A percentile compares a stretch with the other conserved stretches of the same genome.
Evolutionary conservation across 2,797 vertebrate genomes (phyloP).

Genomic region (Geotrypetes seraphini): DNA sequence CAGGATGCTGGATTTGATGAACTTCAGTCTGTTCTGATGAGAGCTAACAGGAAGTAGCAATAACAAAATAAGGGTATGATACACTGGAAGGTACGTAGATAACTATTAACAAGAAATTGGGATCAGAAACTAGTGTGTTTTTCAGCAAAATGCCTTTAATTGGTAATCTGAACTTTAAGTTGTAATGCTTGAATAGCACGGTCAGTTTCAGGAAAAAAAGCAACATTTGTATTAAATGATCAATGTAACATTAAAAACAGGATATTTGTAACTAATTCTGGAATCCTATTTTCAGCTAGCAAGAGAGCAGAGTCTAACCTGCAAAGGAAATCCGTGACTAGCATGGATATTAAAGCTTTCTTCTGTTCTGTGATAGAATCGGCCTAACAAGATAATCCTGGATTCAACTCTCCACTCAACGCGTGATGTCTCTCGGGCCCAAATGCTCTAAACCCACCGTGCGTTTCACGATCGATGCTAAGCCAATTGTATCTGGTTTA

Average conservation of each 20-base stretch:
- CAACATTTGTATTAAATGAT: slow-evolving; percentile 33
- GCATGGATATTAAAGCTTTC: neutral
- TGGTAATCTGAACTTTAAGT: slow-evolving; percentile 46
- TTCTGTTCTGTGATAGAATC: neutral
- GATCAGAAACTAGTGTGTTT: slow-evolving; percentile 18
- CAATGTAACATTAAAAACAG: slow-evolving; percentile 18
- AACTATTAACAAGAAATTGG: slow-evolving; percentile 22
- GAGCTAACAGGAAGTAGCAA: no score
- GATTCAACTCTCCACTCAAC: neutral
- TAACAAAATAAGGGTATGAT: neutral
- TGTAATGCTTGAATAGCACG: slow-evolving; percentile 30
- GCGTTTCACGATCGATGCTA: no score
- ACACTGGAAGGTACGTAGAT: neutral
- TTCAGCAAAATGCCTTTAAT: slow-evolving; percentile 39
- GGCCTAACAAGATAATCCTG: neutral
- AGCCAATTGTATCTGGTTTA: no score
- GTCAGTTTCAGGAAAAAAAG: slow-evolving; percentile 25
- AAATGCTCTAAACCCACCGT: no score
- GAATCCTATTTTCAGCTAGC: slow-evolving; percentile 16
- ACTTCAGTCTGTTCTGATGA: no score
- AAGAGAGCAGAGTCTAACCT: neutral
- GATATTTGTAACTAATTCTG: slow-evolving; percentile 12
- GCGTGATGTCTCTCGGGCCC: no score
- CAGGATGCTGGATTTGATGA: no score
- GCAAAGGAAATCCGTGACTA: neutral